Percentiles rank a stretch among this genome's conserved stretches.
These are phyloP conservation scores for Catocala nupta DNA, from an alignment of 2,888 invertebrate species.

Conservation along the genomic window DNA sequence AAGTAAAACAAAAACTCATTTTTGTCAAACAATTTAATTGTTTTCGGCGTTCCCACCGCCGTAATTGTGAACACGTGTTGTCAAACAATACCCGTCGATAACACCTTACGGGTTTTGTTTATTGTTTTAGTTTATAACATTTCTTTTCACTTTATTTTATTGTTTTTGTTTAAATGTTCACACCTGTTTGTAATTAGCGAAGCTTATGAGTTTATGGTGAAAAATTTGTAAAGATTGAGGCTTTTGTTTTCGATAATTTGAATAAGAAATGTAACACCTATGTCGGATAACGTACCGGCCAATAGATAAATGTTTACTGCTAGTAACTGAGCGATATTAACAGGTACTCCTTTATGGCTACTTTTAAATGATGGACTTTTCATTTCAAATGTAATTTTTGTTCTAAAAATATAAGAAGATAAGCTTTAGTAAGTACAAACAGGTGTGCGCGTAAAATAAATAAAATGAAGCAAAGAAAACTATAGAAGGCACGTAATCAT, in stretches of 20 bases:
- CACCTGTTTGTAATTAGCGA: constrained; percentile 43
- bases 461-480: too few relatives aligned
- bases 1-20: constrained; percentile 23
- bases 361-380: too few relatives aligned
- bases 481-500: too few relatives aligned
- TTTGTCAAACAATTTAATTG: constrained; percentile 31
- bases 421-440: constrained; percentile 6
- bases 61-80: constrained; percentile 66
- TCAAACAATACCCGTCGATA: constrained; percentile 51
- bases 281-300: not conserved
- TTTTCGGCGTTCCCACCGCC: constrained; percentile 47
- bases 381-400: too few relatives aligned
- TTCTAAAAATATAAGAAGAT: not conserved
- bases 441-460: not conserved
- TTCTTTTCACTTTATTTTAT: constrained; percentile 19
- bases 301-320: not conserved
- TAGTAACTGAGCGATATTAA: not conserved
- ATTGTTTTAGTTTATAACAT: constrained; percentile 50
- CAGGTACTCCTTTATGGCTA: not conserved
- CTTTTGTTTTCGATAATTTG: constrained; percentile 3
- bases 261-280: constrained; percentile 8
- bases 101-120: constrained; percentile 46
- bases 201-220: constrained; percentile 23
- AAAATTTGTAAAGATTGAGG: constrained; percentile 21
- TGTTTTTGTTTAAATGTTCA: constrained; percentile 28